phyloP scores from a whole-genome alignment of 1,140 invertebrate genomes.

The Cydia splendana region DNA sequence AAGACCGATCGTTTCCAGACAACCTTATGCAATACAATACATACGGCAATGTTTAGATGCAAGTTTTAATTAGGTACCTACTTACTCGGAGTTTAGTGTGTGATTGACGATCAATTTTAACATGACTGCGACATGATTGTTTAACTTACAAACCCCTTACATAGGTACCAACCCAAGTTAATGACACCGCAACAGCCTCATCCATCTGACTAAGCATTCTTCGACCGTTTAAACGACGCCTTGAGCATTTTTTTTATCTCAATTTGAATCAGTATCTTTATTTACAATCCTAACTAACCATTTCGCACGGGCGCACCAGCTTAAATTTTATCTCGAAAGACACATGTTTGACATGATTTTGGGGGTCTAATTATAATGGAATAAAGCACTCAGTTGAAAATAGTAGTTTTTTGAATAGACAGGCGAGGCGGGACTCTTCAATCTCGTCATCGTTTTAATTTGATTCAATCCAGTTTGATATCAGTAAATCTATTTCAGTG shows the following conservation, averaged over 20 bases:
- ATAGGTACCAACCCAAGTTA: not conserved
- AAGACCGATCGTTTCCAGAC: no score
- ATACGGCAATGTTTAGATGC: no score
- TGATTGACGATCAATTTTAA: not conserved
- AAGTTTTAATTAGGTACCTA: no score
- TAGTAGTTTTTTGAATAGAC: no score
- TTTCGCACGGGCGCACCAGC: not conserved
- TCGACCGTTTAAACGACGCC: not conserved
- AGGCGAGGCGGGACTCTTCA: not conserved
- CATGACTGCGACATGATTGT: not conserved
- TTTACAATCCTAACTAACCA: not conserved
- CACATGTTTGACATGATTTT: not conserved
- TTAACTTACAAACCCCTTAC: not conserved
- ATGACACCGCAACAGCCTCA: not conserved
- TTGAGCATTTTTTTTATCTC: slow-evolving; percentile 8
- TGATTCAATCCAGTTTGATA: not conserved
- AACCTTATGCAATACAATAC: no score
- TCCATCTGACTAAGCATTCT: not conserved
- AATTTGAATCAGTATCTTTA: not conserved
- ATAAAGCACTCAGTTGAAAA: not conserved
- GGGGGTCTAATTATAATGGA: not conserved
- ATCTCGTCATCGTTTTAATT: not conserved
- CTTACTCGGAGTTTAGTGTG: not conserved
- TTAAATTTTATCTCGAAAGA: not conserved
- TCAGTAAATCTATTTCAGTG: slow-evolving; percentile 13